Evolutionary conservation across 2,797 vertebrate genomes (phyloP).

Genomic region (Coilia nasus): DNA sequence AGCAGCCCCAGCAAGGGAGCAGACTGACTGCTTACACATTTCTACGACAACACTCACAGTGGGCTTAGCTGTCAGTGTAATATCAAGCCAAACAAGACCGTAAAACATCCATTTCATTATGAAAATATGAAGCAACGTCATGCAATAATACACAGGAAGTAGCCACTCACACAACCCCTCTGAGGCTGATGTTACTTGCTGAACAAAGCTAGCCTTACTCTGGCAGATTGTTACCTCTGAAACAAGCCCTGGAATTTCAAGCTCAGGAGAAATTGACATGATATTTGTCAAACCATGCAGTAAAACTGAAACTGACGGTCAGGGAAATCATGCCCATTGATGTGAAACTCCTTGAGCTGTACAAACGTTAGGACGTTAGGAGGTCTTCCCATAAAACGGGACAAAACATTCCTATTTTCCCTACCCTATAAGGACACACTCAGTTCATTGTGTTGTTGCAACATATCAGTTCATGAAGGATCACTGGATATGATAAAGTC

Average conservation of each 20-base stretch:
- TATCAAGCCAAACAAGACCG: neutral
- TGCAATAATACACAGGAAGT: neutral
- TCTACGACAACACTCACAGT: neutral
- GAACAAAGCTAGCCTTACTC: neutral
- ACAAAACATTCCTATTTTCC: neutral
- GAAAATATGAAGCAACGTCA: neutral
- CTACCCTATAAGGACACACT: no score
- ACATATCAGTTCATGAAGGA: neutral
- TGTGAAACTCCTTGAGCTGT: neutral
- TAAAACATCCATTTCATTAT: neutral
- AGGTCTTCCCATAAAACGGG: neutral
- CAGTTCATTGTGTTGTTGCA: neutral
- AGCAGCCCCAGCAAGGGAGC: neutral
- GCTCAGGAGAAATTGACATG: neutral
- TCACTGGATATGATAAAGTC: neutral
- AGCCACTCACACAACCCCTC: neutral
- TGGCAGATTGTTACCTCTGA: neutral
- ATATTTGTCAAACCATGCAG: neutral
- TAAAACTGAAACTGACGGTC: neutral
- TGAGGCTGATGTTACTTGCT: neutral
- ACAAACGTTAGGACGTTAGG: neutral
- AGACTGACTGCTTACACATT: neutral
- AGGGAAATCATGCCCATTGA: neutral
- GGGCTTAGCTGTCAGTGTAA: neutral
- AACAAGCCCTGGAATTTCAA: neutral